These are phyloP conservation scores for Actinostola sp. DNA, from an alignment of 92 coral and sea anemone species.

Conservation along the genomic window DNA sequence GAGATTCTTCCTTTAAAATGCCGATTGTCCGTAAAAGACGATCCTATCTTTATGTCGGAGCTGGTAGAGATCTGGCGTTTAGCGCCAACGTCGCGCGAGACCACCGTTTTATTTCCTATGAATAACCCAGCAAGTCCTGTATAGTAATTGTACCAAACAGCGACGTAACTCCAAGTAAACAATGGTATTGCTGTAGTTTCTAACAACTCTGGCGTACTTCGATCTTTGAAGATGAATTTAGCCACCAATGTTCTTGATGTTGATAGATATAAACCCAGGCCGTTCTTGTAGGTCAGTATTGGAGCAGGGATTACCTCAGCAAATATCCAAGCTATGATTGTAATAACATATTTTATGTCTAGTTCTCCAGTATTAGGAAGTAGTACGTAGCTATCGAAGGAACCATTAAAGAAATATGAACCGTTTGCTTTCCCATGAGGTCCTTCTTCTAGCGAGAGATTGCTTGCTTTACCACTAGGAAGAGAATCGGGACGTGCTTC, in stretches of 20 bases:
- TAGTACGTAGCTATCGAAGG: background rate
- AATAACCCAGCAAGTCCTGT: conserved; percentile 13
- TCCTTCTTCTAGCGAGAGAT: conserved; percentile 1
- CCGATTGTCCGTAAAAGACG: background rate
- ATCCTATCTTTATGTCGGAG: conserved; percentile 8
- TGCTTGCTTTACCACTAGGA: conserved; percentile 3
- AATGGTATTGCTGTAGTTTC: background rate
- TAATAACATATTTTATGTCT: conserved; percentile 9
- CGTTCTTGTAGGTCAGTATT: conserved; percentile 13
- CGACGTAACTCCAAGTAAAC: conserved; percentile 16
- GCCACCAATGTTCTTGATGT: conserved; percentile 4
- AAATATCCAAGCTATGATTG: conserved; percentile 24
- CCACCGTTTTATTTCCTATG: conserved; percentile 17
- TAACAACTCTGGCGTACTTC: background rate
- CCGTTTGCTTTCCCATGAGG: background rate
- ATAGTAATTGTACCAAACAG: conserved; percentile 17
- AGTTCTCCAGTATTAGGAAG: conserved; percentile 8
- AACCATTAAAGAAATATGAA: conserved; percentile 20
- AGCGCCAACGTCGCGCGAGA: background rate
- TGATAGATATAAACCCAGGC: conserved; percentile 9
- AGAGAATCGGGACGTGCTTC: conserved; percentile 28
- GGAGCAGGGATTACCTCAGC: conserved; percentile 9
- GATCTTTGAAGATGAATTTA: background rate
- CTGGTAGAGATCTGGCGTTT: background rate
- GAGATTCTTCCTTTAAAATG: conserved; percentile 16